Evolutionary conservation across 2,113 vertebrate species (phyloP).

Genomic region (Malaclemys terrapin): DNA sequence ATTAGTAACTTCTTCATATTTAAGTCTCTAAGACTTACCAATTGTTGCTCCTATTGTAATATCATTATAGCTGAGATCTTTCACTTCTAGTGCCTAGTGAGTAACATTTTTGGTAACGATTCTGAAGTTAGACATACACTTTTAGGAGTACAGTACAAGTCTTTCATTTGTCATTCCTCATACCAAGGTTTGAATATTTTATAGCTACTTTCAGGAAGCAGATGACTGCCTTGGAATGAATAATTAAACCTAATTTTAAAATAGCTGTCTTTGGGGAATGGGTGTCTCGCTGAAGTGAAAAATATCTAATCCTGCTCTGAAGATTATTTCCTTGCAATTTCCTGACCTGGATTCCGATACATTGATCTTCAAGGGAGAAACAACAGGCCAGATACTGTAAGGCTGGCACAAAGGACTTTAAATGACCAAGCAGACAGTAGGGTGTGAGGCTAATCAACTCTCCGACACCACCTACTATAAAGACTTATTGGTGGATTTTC

Average conservation of each 20-base stretch:
- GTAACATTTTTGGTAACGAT: slow-evolving; percentile 18
- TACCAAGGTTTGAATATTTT: slow-evolving; percentile 59
- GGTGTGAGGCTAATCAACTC: background rate
- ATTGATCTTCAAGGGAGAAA: background rate
- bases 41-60: background rate
- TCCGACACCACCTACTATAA: background rate
- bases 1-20: slow-evolving; percentile 14
- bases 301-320: slow-evolving; percentile 40
- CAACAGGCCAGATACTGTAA: background rate
- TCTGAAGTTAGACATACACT: slow-evolving; percentile 28
- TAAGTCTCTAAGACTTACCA: background rate
- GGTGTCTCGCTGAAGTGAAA: slow-evolving; percentile 53
- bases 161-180: slow-evolving; percentile 65
- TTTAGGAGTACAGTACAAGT: slow-evolving; percentile 9
- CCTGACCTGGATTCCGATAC: slow-evolving; percentile 6
- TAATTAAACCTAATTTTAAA: slow-evolving; percentile 65
- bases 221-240: slow-evolving; percentile 50
- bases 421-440: background rate
- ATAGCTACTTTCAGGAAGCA: slow-evolving; percentile 45
- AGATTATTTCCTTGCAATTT: slow-evolving; percentile 51
- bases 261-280: slow-evolving; percentile 55
- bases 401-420: background rate
- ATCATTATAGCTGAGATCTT: background rate
- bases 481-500: no score
- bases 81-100: background rate